Evolutionary conservation across 2,888 invertebrate species (phyloP), one percentile per base, ranked within the genome.

Genomic region (Cryptosula pallasiana): DNA sequence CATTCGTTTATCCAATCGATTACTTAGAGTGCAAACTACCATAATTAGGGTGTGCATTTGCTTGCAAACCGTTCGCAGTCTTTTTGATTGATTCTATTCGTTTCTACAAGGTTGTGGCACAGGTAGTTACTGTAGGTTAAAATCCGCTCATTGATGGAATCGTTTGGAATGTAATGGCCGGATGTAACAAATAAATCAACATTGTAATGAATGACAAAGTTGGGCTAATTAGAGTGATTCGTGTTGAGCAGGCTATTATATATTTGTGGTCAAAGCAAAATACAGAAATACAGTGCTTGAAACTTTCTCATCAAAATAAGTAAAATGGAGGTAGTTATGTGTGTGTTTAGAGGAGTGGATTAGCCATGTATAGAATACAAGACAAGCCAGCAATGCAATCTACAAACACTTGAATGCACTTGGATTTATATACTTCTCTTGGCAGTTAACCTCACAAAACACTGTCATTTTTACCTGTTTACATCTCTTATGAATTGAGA

Each of bases 361-460:
- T 63, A 2, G 32, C 9, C 55, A 23, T 20, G 13, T 63, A 63
- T 34, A 63, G 63, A 27, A 34, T 29, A 13, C 5, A 63, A 63
- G 63, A 63, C 63, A 63, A 32, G 63, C 63, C 63, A 63, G 13
- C 32, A 32, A 32, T 63, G 34, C 25, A 45, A 32, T 32, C 20
- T 63, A 27, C 63, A 63, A 63, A 63, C 63, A 63, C 63, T 63
- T 34, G 63, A 63, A 5, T 32, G 32, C 63, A 63, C 63, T 63
- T n/a, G 34, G 45, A 32, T 16, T 29, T 32, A 63, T 32, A 63
- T 32, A 63, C 63, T 63, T 63, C 32, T 63, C 29, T 63, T 63
- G 63, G 25, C 63, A 63, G 63, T 32, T 63, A 63, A 63, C 63
- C 63, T 63, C 63, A 63, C 25, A 63, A 27, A 63, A 63, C 63